Evolutionary conservation across 2,888 invertebrate genomes (phyloP).

Genomic region (Kuschelorhynchus macadamiae): DNA sequence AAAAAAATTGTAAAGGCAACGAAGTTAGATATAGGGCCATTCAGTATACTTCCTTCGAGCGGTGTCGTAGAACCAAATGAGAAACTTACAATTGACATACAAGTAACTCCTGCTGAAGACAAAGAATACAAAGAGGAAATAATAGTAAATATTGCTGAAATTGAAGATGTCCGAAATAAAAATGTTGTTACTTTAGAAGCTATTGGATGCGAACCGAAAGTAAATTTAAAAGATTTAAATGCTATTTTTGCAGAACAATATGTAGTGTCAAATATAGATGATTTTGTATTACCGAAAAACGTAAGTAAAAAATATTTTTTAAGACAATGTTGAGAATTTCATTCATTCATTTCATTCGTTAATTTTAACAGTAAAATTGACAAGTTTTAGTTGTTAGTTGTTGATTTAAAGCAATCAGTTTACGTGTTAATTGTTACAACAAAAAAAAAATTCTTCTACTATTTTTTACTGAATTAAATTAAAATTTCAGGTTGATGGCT

Average conservation of each 20-base stretch:
- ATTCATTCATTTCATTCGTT: no score
- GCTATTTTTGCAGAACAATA: slow-evolving; percentile 75
- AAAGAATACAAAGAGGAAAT: slow-evolving; percentile 65
- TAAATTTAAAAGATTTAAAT: slow-evolving; percentile 73
- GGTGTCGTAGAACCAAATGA: slow-evolving; percentile 64
- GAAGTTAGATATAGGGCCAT: slow-evolving; percentile 65
- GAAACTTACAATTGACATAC: slow-evolving; percentile 62
- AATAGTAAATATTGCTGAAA: slow-evolving; percentile 64
- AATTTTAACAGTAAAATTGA: no score
- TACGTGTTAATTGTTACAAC: no score
- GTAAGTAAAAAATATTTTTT: no score
- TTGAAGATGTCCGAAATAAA: slow-evolving; percentile 67
- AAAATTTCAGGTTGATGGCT: no score
- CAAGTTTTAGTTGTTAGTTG: no score
- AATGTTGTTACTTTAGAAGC: slow-evolving; percentile 71
- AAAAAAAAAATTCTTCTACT: no score
- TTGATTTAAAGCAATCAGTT: no score
- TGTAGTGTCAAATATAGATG: slow-evolving; percentile 71
- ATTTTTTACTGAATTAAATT: no score
- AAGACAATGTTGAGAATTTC: no score
- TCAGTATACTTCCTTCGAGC: slow-evolving; percentile 62
- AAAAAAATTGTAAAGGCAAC: no score
- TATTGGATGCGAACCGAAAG: slow-evolving; percentile 72
- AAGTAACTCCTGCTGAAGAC: slow-evolving; percentile 62
- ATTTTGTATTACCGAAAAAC: slow-evolving; percentile 70